These are phyloP conservation scores for Trissolcus japonicus DNA, from an alignment of 2,888 invertebrate genomes.

Conservation along the genomic window DNA sequence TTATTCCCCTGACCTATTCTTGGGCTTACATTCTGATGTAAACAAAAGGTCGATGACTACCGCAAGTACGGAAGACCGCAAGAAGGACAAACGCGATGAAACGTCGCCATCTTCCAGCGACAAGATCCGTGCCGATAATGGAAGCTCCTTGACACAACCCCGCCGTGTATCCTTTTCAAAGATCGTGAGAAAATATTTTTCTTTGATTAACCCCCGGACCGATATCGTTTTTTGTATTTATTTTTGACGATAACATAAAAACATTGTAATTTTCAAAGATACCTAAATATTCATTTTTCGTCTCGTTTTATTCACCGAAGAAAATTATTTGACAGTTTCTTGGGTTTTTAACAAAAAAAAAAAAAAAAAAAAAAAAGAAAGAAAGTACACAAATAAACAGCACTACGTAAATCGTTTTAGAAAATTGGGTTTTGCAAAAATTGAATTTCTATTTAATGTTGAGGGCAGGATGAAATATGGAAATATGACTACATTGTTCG, in stretches of 20 bases:
- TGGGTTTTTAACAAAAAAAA: no score
- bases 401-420: no score
- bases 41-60: conserved; percentile 57
- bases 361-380: no score
- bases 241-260: not conserved
- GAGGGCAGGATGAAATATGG: not conserved
- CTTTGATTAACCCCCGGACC: conserved; percentile 35
- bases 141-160: conserved; percentile 40
- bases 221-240: not conserved
- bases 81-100: conserved; percentile 52
- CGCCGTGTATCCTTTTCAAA: conserved; percentile 40
- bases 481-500: not conserved
- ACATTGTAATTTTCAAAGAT: no score
- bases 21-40: conserved; percentile 48
- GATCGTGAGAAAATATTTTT: conserved; percentile 55
- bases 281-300: no score
- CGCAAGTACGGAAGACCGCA: conserved; percentile 41
- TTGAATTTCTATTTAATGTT: not conserved
- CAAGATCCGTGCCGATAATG: conserved; percentile 47
- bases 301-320: no score
- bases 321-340: no score
- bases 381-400: no score
- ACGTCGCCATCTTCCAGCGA: conserved; percentile 43
- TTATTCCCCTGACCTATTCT: conserved; percentile 55
- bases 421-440: no score